phyloP scores from a whole-genome alignment of 2,797 vertebrate genomes.

The Pseudochirops cupreus region DNA sequence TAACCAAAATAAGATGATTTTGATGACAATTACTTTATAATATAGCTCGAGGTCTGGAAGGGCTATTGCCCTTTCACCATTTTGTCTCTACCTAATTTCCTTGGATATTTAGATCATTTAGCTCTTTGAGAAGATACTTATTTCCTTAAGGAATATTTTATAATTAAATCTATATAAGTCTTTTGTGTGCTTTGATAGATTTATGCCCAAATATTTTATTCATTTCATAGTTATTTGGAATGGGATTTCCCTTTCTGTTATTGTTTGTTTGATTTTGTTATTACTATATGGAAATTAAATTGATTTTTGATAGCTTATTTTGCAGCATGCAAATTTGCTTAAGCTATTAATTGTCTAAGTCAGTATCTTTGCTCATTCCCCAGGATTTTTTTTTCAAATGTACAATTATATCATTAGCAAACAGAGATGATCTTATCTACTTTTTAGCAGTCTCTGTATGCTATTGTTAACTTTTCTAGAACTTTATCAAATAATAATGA shows the following conservation, averaged over 20 bases:
- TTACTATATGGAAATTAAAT: neutral
- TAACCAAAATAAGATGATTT: no score
- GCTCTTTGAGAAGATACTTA: no score
- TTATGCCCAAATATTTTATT: neutral
- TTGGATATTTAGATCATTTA: no score
- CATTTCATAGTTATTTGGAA: neutral
- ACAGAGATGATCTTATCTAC: neutral
- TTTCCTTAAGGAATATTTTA: no score
- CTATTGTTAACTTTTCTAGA: neutral
- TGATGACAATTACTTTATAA: no score
- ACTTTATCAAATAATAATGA: neutral
- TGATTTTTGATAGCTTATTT: neutral
- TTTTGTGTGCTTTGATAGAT: no score
- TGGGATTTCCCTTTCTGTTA: neutral
- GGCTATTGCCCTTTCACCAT: no score
- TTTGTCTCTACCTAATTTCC: no score
- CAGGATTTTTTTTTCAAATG: neutral
- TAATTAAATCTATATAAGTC: no score
- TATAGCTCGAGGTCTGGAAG: no score
- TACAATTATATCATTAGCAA: no score
- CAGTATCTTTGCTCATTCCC: neutral
- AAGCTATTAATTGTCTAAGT: no score
- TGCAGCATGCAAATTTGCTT: neutral
- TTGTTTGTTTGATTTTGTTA: neutral
- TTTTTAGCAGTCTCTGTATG: neutral